Evolutionary conservation across 2,113 vertebrate species (phyloP).

Genomic region (Pygoscelis adeliae): DNA sequence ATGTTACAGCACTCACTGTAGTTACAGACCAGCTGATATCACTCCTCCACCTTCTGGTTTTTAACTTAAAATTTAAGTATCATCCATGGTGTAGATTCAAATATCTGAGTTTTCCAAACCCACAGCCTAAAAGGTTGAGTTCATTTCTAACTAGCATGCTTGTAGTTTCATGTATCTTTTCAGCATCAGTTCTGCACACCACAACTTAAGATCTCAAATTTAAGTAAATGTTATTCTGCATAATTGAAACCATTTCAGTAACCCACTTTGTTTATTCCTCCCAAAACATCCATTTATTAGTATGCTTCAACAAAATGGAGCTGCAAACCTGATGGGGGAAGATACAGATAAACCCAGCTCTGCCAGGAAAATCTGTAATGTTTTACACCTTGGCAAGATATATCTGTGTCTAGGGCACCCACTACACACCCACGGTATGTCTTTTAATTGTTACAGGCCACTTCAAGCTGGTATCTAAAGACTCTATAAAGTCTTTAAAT

Average conservation of each 20-base stretch:
- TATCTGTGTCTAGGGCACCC: neutral
- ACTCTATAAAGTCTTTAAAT: neutral
- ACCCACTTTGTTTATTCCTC: neutral
- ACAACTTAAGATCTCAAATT: neutral
- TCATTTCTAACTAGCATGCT: neutral
- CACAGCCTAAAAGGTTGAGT: neutral
- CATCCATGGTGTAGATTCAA: neutral
- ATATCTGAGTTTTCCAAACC: neutral
- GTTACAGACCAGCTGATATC: neutral
- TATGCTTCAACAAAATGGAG: neutral
- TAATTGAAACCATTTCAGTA: neutral
- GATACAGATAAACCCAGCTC: neutral
- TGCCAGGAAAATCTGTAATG: neutral
- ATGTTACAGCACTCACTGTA: neutral
- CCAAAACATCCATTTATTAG: neutral
- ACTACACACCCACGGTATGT: neutral
- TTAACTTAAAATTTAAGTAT: neutral
- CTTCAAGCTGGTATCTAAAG: neutral
- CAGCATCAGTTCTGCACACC: neutral
- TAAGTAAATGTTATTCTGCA: neutral
- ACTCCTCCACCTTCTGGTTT: neutral
- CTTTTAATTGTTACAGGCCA: neutral
- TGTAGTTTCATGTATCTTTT: neutral
- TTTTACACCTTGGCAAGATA: neutral
- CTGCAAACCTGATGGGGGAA: neutral